phyloP scores from a whole-genome alignment of 2,888 invertebrate species.

The Lithophane socia region DNA sequence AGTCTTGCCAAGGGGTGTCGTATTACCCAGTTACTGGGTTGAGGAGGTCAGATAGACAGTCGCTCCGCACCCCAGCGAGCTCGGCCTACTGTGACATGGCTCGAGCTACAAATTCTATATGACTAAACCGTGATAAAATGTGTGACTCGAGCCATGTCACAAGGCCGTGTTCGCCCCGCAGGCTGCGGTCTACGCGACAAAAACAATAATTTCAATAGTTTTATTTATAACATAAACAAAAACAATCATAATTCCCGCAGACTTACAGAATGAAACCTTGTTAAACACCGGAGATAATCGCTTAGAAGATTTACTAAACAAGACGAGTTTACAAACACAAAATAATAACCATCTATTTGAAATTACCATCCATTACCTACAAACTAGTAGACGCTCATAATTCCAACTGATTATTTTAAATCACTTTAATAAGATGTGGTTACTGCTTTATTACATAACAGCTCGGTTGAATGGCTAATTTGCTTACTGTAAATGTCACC shows the following conservation, averaged over 20 bases:
- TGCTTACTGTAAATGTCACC: constrained; percentile 44
- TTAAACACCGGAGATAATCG: constrained; percentile 3
- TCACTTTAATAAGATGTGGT: constrained; percentile 50
- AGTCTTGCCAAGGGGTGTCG: too few relatives aligned
- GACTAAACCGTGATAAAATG: too few relatives aligned
- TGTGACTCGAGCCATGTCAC: too few relatives aligned
- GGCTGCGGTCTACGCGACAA: too few relatives aligned
- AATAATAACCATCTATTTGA: constrained; percentile 31
- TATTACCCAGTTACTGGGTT: too few relatives aligned
- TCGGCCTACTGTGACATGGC: too few relatives aligned
- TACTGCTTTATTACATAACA: constrained; percentile 37
- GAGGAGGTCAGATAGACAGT: too few relatives aligned
- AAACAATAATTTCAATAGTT: not conserved
- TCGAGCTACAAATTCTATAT: too few relatives aligned
- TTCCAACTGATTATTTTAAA: constrained; percentile 57
- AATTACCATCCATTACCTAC: constrained; percentile 47
- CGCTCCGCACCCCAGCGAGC: too few relatives aligned
- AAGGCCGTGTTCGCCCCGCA: not conserved
- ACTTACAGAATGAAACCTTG: constrained; percentile 2
- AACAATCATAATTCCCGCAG: not conserved
- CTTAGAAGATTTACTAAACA: constrained; percentile 7
- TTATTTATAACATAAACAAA: not conserved
- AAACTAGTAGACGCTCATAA: constrained; percentile 20
- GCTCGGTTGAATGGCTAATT: constrained; percentile 32
- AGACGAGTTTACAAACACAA: constrained; percentile 8